These are phyloP conservation scores for Nothocercus nigrocapillus DNA, from an alignment of 2,113 vertebrate genomes.

Conservation along the genomic window DNA sequence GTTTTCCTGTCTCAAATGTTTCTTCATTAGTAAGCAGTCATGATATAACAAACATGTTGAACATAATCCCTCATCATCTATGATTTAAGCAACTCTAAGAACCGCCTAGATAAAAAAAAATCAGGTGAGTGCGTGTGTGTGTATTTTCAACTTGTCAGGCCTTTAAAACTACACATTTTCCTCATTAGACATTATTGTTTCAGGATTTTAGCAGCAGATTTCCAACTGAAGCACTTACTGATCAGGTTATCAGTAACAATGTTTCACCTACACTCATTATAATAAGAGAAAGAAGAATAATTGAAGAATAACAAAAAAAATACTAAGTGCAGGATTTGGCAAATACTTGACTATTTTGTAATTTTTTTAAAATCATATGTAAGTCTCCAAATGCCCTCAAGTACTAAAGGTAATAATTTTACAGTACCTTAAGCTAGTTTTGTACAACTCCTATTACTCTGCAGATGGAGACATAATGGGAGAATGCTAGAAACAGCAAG, in stretches of 20 bases:
- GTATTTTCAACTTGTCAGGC: neutral
- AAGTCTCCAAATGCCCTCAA: neutral
- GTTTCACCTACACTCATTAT: neutral
- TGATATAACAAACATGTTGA: neutral
- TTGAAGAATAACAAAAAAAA: neutral
- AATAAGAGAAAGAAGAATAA: neutral
- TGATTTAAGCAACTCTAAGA: conserved; percentile 5
- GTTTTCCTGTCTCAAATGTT: neutral
- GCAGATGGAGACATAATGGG: neutral
- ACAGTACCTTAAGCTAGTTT: neutral
- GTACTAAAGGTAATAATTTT: neutral
- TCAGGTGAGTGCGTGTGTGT: neutral
- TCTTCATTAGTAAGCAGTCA: neutral
- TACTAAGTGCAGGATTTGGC: neutral
- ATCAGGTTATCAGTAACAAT: neutral
- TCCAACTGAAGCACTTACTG: neutral
- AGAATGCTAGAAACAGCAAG: neutral
- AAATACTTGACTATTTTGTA: neutral
- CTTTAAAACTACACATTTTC: neutral
- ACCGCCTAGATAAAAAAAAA: neutral
- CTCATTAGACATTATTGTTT: neutral
- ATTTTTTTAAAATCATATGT: neutral
- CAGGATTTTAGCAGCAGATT: neutral
- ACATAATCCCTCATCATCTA: neutral
- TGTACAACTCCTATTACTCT: neutral